Evolutionary conservation across 2,797 vertebrate species (phyloP), one percentile per base, ranked within the genome.

Genomic region (Anolis apletophallus): DNA sequence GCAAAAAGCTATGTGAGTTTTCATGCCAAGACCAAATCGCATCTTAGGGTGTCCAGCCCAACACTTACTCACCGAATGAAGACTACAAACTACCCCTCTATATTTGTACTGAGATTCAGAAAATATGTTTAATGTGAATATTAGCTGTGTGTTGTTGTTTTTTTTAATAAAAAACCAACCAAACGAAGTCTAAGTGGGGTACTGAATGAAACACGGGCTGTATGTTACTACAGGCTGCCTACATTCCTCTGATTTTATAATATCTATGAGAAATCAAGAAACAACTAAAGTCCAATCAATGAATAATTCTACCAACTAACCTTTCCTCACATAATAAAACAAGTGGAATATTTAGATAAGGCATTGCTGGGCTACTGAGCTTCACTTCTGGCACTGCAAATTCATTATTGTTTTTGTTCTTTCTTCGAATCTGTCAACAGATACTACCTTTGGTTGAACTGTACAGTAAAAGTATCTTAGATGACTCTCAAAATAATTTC

Each of bases 321-420:
- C n/a, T n/a, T 46, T 23, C 36, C 59, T 57, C 71, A 80, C 6
- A 36, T 72, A 80, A 32, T 9, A 72, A 46, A 64, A 78, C 23
- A 83, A 68, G 52, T 69, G 19, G 78, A 87, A 50, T 50, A 84
- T 69, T 81, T 82, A 61, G 11, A 74, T 87, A 85, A 91, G 40
- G 77, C 71, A 90, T 40, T 10, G 68, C 55, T 85, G 79, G 40
- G 79, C 16, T 90, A 32, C 67, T 79, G 85, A 71, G 76, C 76
- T 32, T 73, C 55, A 55, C 67, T 80, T 84, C 76, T 52, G 34
- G 64, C 61, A 86, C 74, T 59, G 17, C 26, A 74, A 88, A 87
- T 84, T 68, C 71, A 46, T 4, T 14, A 23, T 67, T 32, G 12
- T 4, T 10, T 67, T n/a, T 64, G 55, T 13, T 74, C 29, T 29